These are phyloP conservation scores for Acromyrmex echinatior DNA, from an alignment of 1,140 invertebrate genomes.

Conservation along the genomic window DNA sequence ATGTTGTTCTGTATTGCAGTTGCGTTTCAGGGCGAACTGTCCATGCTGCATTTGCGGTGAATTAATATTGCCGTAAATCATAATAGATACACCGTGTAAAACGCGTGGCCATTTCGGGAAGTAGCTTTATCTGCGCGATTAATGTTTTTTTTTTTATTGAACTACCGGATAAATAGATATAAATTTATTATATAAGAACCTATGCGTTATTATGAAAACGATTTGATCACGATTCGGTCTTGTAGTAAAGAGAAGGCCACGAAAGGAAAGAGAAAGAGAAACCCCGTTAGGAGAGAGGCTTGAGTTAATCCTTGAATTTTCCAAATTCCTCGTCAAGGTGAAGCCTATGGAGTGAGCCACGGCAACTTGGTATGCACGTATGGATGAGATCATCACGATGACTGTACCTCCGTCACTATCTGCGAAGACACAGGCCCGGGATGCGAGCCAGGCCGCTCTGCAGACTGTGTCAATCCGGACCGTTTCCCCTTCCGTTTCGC, in stretches of 20 bases:
- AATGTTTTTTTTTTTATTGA: neutral
- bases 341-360: slow-evolving; percentile 52
- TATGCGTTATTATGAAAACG: neutral
- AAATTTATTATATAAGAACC: neutral
- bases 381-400: slow-evolving; percentile 81
- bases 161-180: neutral
- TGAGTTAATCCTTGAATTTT: slow-evolving; percentile 42
- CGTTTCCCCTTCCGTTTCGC: slow-evolving; percentile 77
- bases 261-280: slow-evolving; percentile 29
- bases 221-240: neutral
- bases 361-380: slow-evolving; percentile 73
- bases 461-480: slow-evolving; percentile 83
- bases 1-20: slow-evolving; percentile 35
- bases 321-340: slow-evolving; percentile 63
- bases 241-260: neutral
- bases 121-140: neutral
- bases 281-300: neutral
- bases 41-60: neutral
- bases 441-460: slow-evolving; percentile 72
- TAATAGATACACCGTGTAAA: neutral
- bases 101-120: neutral
- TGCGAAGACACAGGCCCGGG: slow-evolving; percentile 75
- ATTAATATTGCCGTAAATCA: slow-evolving; percentile 21
- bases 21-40: neutral
- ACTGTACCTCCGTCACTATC: slow-evolving; percentile 81